Conservation (phyloP, 2,113 vertebrate genomes). For the Hemibagrus wyckioides region DNA sequence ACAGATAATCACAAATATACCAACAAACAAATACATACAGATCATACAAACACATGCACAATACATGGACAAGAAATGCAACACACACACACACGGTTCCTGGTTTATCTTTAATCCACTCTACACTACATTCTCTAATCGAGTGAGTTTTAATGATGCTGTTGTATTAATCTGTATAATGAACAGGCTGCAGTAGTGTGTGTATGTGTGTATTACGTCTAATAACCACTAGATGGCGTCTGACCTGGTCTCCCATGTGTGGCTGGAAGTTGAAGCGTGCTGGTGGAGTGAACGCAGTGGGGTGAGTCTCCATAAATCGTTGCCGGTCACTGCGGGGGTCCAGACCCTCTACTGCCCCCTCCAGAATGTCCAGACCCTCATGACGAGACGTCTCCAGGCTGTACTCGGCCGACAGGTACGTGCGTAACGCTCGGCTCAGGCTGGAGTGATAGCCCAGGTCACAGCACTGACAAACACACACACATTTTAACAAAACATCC, state of each 20-base stretch:
- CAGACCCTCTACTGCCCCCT: constrained; percentile 95
- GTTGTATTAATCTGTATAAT: not conserved
- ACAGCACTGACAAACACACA: constrained; percentile 81
- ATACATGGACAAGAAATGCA: too few species aligned
- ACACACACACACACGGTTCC: not conserved
- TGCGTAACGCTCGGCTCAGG: constrained; percentile 92
- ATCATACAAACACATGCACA: not conserved
- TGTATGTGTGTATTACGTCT: not conserved
- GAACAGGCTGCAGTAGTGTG: not conserved
- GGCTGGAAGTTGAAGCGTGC: constrained; percentile 93
- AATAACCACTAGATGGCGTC: constrained; percentile 49
- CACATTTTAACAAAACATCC: not conserved
- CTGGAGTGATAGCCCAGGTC: constrained; percentile 98
- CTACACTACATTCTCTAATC: not conserved
- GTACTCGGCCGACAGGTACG: constrained; percentile 96
- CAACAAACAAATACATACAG: not conserved
- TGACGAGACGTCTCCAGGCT: constrained; percentile 96
- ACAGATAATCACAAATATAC: not conserved
- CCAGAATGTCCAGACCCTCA: constrained; percentile 95
- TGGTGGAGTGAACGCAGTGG: constrained; percentile 92
- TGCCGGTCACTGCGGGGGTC: constrained; percentile 94
- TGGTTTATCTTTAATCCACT: not conserved
- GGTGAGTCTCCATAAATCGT: constrained; percentile 96
- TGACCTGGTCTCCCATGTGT: constrained; percentile 96
- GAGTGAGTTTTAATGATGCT: not conserved